A percentile compares a stretch with the other conserved stretches of the same genome.
Evolutionary conservation across 2,888 invertebrate genomes (phyloP).

Genomic region (Drosophila aldrichi): DNA sequence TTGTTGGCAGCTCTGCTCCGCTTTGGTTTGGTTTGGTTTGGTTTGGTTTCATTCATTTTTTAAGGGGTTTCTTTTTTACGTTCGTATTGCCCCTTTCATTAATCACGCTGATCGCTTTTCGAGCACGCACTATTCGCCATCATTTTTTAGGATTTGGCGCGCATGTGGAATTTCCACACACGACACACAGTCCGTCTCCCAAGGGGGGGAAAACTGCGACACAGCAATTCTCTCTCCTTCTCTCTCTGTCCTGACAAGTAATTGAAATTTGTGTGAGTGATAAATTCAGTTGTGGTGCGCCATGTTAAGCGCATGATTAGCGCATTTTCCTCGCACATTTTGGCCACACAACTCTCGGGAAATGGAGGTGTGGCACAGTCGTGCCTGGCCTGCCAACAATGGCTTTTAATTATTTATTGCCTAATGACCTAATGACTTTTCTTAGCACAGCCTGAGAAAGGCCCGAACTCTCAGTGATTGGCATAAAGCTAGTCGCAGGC

Average conservation of each 20-base stretch:
- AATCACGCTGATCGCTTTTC: conserved; percentile 81
- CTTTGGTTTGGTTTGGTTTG: conserved; percentile 11
- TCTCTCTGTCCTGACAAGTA: conserved; percentile 43
- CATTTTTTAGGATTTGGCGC: conserved; percentile 81
- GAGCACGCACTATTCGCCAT: conserved; percentile 76
- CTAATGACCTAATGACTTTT: conserved; percentile 73
- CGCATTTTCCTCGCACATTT: conserved; percentile 57
- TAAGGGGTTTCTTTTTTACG: conserved; percentile 26
- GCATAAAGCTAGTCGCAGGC: conserved; percentile 21
- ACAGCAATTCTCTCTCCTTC: conserved; percentile 33
- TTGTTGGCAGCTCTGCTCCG: conserved; percentile 31
- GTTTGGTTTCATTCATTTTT: conserved; percentile 32
- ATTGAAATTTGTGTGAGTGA: conserved; percentile 76
- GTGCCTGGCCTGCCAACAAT: conserved; percentile 60
- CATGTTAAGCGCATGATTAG: conserved; percentile 77
- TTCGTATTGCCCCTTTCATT: conserved; percentile 68
- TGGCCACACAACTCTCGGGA: conserved; percentile 24
- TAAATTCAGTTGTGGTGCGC: conserved; percentile 60
- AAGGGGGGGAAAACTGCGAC: conserved; percentile 38
- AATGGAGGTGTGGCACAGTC: conserved; percentile 44
- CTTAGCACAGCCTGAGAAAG: conserved; percentile 39
- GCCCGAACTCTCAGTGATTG: conserved; percentile 41
- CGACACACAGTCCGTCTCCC: conserved; percentile 17
- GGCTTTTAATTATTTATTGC: conserved; percentile 74
- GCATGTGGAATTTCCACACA: conserved; percentile 46